phyloP scores from a whole-genome alignment of 92 coral and sea anemone species.

The Phenganax stokvisi region DNA sequence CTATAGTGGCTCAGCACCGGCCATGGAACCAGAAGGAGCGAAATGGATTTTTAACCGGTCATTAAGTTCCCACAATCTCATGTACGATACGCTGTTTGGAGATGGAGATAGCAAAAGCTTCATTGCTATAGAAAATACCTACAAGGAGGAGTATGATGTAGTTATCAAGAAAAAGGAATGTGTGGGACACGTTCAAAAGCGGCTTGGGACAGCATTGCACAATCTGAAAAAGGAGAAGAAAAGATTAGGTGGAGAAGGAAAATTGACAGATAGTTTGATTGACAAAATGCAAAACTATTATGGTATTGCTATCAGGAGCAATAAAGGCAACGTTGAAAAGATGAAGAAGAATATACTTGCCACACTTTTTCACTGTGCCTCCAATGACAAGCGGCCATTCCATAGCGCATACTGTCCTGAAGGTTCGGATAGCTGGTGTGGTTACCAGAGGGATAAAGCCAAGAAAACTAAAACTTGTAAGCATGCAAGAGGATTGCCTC shows the following conservation, averaged over 20 bases:
- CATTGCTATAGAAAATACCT: not conserved
- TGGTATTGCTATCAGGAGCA: conserved; percentile 6
- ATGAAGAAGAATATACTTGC: conserved; percentile 8
- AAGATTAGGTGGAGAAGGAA: not conserved
- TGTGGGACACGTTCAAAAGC: not conserved
- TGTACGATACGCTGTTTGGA: not conserved
- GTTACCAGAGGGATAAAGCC: conserved; percentile 32
- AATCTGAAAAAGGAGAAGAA: not conserved
- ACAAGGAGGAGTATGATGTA: not conserved
- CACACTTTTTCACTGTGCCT: not conserved
- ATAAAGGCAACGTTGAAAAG: not conserved
- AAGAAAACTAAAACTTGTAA: conserved; percentile 9
- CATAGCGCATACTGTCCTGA: not conserved
- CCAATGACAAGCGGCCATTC: not conserved
- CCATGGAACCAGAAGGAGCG: conserved; percentile 7
- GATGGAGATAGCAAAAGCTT: not conserved
- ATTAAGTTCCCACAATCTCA: not conserved
- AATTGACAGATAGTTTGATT: not conserved
- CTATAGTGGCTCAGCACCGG: no score
- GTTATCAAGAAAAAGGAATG: no score
- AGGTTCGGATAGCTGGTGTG: not conserved
- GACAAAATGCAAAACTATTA: conserved; percentile 17
- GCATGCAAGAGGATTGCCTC: conserved; percentile 28
- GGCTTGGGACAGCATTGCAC: not conserved
- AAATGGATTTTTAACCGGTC: conserved; percentile 2